Conservation (phyloP, 2,797 vertebrate species). For the Pogoniulus pusillus region DNA sequence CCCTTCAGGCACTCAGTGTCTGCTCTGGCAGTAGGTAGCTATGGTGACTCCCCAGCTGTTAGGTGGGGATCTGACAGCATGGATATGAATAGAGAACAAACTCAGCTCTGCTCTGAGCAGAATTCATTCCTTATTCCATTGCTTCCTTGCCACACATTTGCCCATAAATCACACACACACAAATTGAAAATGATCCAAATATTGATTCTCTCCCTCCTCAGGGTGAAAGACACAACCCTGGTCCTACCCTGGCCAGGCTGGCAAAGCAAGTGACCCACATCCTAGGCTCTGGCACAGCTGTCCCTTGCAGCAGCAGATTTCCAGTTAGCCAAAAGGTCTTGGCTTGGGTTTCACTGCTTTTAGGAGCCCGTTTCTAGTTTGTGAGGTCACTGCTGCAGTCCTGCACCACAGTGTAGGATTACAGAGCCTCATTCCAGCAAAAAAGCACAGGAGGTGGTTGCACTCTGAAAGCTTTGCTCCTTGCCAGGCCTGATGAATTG, state of each 20-base stretch:
- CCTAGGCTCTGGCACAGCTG: slow-evolving; percentile 36
- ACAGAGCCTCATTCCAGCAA: background rate
- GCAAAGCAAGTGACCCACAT: slow-evolving; percentile 54
- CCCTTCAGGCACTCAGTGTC: background rate
- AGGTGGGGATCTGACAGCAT: background rate
- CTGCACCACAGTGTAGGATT: background rate
- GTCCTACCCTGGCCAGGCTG: background rate
- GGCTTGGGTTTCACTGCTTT: slow-evolving; percentile 30
- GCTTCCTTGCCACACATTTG: background rate
- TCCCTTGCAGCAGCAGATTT: slow-evolving; percentile 54
- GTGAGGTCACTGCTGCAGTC: background rate
- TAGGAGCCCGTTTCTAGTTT: slow-evolving; percentile 10
- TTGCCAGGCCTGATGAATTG: background rate
- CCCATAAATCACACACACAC: background rate
- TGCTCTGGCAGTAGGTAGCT: background rate
- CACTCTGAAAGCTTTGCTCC: slow-evolving; percentile 26
- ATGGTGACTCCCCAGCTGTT: background rate
- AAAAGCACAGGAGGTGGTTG: background rate
- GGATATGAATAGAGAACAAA: background rate
- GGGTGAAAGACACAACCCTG: background rate
- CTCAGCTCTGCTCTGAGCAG: background rate
- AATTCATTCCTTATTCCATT: background rate
- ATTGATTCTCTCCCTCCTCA: background rate
- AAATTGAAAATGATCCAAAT: background rate
- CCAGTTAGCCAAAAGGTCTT: slow-evolving; percentile 14